Conservation (phyloP, 1,140 invertebrate species). For the Drosophila lowei region DNA sequence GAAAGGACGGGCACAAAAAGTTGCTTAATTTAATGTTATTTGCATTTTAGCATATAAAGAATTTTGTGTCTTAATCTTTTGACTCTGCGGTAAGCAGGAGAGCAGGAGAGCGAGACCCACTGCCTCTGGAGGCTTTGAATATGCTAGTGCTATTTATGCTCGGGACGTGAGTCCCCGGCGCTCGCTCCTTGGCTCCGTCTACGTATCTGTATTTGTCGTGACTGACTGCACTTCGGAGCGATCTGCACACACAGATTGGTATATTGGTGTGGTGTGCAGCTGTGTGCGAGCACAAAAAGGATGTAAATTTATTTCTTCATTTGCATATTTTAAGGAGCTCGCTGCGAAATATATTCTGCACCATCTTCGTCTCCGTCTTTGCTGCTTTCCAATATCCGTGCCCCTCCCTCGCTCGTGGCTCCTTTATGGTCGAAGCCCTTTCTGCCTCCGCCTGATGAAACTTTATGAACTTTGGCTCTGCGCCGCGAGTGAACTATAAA, state of each 20-base stretch:
- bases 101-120: constrained; percentile 31
- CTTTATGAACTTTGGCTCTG: constrained; percentile 78
- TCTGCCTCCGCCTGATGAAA: constrained; percentile 64
- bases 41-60: constrained; percentile 83
- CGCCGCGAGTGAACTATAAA: constrained; percentile 69
- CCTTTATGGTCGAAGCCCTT: constrained; percentile 15
- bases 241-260: constrained; percentile 5
- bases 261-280: constrained; percentile 15
- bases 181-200: neutral
- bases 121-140: constrained; percentile 71
- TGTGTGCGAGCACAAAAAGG: constrained; percentile 57
- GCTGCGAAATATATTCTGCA: constrained; percentile 69
- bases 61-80: constrained; percentile 83
- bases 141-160: constrained; percentile 81
- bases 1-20: constrained; percentile 60
- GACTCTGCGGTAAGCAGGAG: constrained; percentile 68
- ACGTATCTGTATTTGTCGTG: constrained; percentile 42
- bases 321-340: constrained; percentile 83
- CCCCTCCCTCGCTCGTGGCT: constrained; percentile 4
- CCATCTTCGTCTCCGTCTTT: constrained; percentile 55
- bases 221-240: constrained; percentile 57
- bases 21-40: constrained; percentile 83
- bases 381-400: constrained; percentile 66
- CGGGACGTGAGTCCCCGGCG: constrained; percentile 63
- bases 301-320: constrained; percentile 83